Percentiles rank a stretch among this genome's conserved stretches.
Conservation (phyloP, 2,797 vertebrate species). For the Bovichtus diacanthus region DNA sequence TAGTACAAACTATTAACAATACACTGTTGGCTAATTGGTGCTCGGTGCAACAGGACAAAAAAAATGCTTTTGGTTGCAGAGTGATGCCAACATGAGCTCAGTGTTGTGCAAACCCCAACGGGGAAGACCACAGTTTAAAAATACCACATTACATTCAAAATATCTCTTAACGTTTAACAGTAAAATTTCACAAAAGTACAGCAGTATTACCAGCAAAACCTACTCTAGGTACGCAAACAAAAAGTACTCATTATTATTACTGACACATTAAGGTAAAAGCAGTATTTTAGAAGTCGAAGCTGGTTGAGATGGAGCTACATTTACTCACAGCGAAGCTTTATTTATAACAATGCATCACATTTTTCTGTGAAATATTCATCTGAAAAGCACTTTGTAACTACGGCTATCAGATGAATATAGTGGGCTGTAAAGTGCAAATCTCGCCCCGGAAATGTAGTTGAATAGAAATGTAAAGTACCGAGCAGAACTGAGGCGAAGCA, state of each 20-base stretch:
- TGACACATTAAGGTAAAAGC: not conserved
- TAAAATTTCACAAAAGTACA: not conserved
- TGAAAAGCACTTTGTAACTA: not conserved
- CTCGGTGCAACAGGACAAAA: constrained; percentile 22
- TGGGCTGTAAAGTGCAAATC: not conserved
- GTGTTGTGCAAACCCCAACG: not conserved
- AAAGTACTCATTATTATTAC: not conserved
- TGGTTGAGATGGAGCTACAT: not conserved
- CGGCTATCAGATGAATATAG: not conserved
- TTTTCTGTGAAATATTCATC: not conserved
- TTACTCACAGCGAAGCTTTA: not conserved
- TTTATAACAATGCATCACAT: not conserved
- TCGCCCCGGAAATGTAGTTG: not conserved
- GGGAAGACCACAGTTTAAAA: not conserved
- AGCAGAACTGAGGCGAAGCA: not conserved
- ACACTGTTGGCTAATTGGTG: constrained; percentile 44
- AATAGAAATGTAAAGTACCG: not conserved
- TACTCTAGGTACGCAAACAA: not conserved
- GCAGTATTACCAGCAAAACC: not conserved
- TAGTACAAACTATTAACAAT: constrained; percentile 63
- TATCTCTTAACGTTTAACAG: not conserved
- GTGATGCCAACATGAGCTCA: not conserved
- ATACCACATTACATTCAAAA: not conserved
- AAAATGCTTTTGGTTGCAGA: constrained; percentile 21
- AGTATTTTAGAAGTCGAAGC: not conserved